Percentiles rank a stretch among this genome's conserved stretches.
Conservation (phyloP, 2,113 vertebrate genomes). For the Lucifuga dentata region DNA sequence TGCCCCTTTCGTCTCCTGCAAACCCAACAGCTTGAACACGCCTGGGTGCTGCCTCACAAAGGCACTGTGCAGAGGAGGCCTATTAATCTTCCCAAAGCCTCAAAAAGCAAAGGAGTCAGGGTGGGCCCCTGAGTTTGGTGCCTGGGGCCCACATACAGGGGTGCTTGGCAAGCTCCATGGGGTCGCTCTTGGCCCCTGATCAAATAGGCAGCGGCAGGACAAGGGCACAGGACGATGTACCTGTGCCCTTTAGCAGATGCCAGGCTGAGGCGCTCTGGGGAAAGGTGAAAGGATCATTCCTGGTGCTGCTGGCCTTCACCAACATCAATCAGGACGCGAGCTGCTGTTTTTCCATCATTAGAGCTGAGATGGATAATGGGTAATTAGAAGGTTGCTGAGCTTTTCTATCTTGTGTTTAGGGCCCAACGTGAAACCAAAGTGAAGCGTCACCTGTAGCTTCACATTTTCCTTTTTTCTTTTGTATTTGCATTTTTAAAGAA, state of each 20-base stretch:
- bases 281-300: constrained; percentile 57
- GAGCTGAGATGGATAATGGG: constrained; percentile 47
- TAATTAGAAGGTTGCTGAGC: constrained; percentile 8
- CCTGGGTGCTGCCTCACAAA: constrained; percentile 82
- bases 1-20: constrained; percentile 75
- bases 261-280: constrained; percentile 61
- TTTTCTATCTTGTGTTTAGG: constrained; percentile 17
- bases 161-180: constrained; percentile 67
- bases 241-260: constrained; percentile 81
- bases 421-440: background rate
- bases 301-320: constrained; percentile 64
- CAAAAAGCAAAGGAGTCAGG: constrained; percentile 67
- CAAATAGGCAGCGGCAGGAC: constrained; percentile 72
- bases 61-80: constrained; percentile 71
- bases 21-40: constrained; percentile 82
- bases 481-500: too few relatives aligned
- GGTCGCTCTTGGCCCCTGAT: constrained; percentile 79
- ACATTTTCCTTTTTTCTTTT: background rate
- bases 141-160: constrained; percentile 68
- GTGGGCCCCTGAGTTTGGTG: constrained; percentile 67
- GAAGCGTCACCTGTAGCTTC: constrained; percentile 47
- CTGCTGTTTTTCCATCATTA: constrained; percentile 54
- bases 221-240: constrained; percentile 71
- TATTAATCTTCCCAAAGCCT: constrained; percentile 83
- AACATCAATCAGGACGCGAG: constrained; percentile 58